Percentiles rank a stretch among this genome's conserved stretches.
These are phyloP conservation scores for Drosophila parthenogenetica DNA, from an alignment of 2,888 invertebrate species.

Conservation along the genomic window DNA sequence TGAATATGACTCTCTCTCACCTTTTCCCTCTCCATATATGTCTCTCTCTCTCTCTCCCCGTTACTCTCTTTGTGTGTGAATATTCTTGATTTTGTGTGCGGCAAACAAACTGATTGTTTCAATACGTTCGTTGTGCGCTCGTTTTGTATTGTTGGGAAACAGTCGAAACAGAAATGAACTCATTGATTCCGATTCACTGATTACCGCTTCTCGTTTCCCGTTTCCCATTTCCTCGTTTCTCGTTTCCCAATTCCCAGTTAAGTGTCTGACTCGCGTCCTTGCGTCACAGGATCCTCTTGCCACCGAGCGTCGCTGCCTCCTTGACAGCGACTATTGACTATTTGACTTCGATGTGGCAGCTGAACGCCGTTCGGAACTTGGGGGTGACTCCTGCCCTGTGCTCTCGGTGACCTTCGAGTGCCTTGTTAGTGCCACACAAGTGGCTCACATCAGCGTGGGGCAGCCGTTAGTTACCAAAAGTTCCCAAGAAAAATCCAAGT, in stretches of 20 bases:
- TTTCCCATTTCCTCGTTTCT: too few species aligned
- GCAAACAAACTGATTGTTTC: conserved; percentile 81
- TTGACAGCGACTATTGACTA: conserved; percentile 54
- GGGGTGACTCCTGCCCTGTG: conserved; percentile 64
- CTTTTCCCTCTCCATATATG: conserved; percentile 19
- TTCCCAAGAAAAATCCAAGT: conserved; percentile 65
- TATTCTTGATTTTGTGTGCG: conserved; percentile 54
- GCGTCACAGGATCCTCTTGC: conserved; percentile 16
- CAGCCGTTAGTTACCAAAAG: conserved; percentile 22
- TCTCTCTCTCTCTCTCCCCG: conserved; percentile 10
- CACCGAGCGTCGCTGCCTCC: conserved; percentile 65
- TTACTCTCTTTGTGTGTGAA: conserved; percentile 48
- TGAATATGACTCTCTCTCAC: conserved; percentile 55
- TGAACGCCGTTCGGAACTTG: conserved; percentile 56
- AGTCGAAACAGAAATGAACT: conserved; percentile 77
- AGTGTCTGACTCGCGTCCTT: conserved; percentile 79
- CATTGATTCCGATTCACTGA: conserved; percentile 85
- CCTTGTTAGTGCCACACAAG: conserved; percentile 81
- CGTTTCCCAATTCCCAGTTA: conserved; percentile 61
- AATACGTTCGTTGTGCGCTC: conserved; percentile 61
- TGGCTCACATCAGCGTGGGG: conserved; percentile 84
- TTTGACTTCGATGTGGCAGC: conserved; percentile 53
- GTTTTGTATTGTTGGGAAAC: conserved; percentile 81
- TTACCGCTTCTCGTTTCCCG: conserved; percentile 29
- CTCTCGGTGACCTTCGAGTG: conserved; percentile 47